Base-by-base conservation (phyloP, 2,797 vertebrate species). In the Dallia pectoralis region DNA sequence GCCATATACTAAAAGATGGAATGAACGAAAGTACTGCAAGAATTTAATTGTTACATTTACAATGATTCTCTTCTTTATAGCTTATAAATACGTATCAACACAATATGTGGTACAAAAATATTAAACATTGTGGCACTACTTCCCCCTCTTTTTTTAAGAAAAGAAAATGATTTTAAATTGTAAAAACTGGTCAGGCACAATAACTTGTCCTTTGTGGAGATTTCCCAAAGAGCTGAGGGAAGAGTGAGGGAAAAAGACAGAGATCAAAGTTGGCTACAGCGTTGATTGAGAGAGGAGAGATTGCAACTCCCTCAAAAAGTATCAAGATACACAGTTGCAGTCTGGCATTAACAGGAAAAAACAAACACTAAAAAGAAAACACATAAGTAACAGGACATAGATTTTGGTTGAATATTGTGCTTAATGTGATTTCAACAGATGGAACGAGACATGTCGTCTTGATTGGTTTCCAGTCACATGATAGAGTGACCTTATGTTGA, bases 71-170 rank as follows among this genome's bases (percentile, higher is more conserved):
- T 93, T 90, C 89, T 86, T 93, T 91, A 92, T 94, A 93, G 94
- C 93, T 97, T 94, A 96, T 96, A 96, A 96, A 96, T 94, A 95
- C 79, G 77, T 93, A 93, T 95, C 94, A 96, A 94, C 94, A 95
- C 92, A 91, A 93, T 86, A 94, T 90, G 93, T 86, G 85, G 89
- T 96, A 94, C 89, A 96, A 95, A 96, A 96, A 96, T 94, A 95
- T 89, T 92, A 91, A 91, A 89, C 92, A 89, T 85, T 91, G 87
- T 81, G 92, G 91, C 91, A 92, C 87, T 91, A 92, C 70, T 80
- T 36, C 70, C 9, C 36, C 36, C 72, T 63, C 77, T 75, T 4
- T 74, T 73, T 73, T 73, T 76, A 70, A 77, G 53, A 48, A 74
- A 82, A 87, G 87, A 64, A 87, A 86, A 85, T 77, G 80, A 78